phyloP scores from a whole-genome alignment of 1,140 invertebrate species.

The Heterodera carotae region DNA sequence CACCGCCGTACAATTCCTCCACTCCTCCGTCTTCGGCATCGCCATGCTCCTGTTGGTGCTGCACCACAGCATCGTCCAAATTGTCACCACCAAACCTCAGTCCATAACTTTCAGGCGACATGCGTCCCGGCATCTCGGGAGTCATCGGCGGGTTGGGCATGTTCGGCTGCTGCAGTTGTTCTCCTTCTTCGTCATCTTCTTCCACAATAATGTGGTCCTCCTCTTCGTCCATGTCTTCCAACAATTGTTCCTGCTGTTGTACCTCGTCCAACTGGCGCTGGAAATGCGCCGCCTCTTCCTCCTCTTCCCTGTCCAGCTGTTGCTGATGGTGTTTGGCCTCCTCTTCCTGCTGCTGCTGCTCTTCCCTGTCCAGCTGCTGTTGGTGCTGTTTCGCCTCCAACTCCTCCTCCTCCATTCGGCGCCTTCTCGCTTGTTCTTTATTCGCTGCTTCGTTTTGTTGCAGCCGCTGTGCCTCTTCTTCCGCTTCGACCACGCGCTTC shows the following conservation, averaged over 20 bases:
- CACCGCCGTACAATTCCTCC: conserved; percentile 7
- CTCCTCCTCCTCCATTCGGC: not conserved
- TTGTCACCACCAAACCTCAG: not conserved
- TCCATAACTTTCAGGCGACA: not conserved
- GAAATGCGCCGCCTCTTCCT: too few relatives aligned
- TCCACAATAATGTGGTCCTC: not conserved
- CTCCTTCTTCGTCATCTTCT: not conserved
- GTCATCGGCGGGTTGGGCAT: not conserved
- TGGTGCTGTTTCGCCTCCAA: not conserved
- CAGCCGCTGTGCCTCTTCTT: not conserved
- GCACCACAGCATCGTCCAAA: not conserved
- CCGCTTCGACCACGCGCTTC: not conserved
- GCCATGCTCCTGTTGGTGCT: too few relatives aligned
- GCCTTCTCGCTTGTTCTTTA: not conserved
- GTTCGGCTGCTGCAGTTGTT: not conserved
- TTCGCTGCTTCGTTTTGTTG: not conserved
- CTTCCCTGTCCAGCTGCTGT: not conserved
- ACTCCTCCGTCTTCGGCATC: conserved; percentile 20
- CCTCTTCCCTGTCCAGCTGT: too few relatives aligned
- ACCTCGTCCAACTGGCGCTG: not conserved
- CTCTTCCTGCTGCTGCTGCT: not conserved
- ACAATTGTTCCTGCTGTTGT: not conserved
- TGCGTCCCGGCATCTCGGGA: not conserved
- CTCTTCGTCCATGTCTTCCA: not conserved
- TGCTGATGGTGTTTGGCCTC: not conserved